Base-by-base conservation (phyloP, 2,888 invertebrate species). In the Phoronis australis region DNA sequence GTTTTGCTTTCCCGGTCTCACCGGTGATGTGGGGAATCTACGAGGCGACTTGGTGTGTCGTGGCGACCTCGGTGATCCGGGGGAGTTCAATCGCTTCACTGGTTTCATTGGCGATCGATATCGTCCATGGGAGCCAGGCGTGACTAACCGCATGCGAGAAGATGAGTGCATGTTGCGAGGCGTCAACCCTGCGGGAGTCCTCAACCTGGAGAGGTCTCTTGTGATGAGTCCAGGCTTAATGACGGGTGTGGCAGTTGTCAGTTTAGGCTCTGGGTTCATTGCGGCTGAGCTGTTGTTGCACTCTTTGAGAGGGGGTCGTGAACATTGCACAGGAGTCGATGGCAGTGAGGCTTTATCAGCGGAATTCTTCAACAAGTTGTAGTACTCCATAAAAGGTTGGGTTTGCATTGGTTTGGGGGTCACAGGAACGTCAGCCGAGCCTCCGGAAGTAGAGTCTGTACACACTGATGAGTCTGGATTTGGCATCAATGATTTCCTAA, bases 21-120 rank as follows among this genome's bases (percentile, higher is more conserved):
- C 9, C 15, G 54, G 41, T 57, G 60, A 43, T 48, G 47, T 9
- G 59, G 57, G 35, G 58, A 57, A 23, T 35, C 56, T 35, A 37
- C 54, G 53, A 1, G 61, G 60, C 6, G 64, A 61, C 39, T 27
- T 44, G 21, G 54, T 44, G 25, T 54, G 47, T 18, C 50, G 31
- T 6, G 43, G 41, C 9, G 54, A 45, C 12, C 41, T 42, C 3
- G 60, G 55, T 12, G 60, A 61, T 0, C 52, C 58, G 6, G 68
- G 64, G n/a, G 62, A 58, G 37, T 55, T 54, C 18, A 69, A 60
- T 43, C 69, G 56, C 48, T 69, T 71, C 20, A 67, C 59, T 6
- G 66, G 64, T 46, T 69, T 69, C 5, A 63, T 49, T 1, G 69
- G 68, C 6, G 65, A 64, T 24, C 64, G 54, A 5, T 56, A 53